Percentiles rank a stretch among this genome's conserved stretches.
phyloP scores from a whole-genome alignment of 1,140 invertebrate species.

The Anthonomus grandis region DNA sequence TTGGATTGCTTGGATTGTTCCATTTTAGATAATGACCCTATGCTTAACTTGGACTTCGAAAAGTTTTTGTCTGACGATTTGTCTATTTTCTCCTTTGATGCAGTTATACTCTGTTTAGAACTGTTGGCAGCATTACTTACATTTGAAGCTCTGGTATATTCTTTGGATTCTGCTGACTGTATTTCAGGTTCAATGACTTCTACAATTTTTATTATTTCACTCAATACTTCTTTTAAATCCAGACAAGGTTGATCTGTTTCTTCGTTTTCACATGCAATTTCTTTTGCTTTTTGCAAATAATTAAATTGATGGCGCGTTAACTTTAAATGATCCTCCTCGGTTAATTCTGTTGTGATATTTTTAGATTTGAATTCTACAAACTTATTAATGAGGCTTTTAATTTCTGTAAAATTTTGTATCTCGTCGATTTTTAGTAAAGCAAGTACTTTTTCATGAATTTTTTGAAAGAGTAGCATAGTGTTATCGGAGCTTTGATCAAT shows the following conservation, averaged over 20 bases:
- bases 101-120: no score
- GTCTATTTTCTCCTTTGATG: no score
- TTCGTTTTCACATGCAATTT: slow-evolving; percentile 19
- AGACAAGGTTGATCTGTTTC: slow-evolving; percentile 18
- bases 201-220: neutral
- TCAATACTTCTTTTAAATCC: slow-evolving; percentile 13
- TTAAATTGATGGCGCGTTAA: slow-evolving; percentile 8
- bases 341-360: no score
- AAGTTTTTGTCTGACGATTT: no score
- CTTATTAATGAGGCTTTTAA: slow-evolving; percentile 20
- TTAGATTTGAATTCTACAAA: neutral
- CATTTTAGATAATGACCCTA: no score
- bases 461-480: slow-evolving; percentile 11
- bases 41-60: no score
- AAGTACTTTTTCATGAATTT: slow-evolving; percentile 22
- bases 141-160: no score
- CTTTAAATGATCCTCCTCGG: slow-evolving; percentile 3
- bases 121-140: no score
- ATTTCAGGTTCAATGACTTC: neutral
- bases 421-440: slow-evolving; percentile 20
- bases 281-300: slow-evolving; percentile 17
- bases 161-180: no score
- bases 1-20: no score
- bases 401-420: slow-evolving; percentile 21
- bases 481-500: neutral